These are phyloP conservation scores for Melanostoma mellinum DNA, from an alignment of 2,888 invertebrate species.

Conservation along the genomic window DNA sequence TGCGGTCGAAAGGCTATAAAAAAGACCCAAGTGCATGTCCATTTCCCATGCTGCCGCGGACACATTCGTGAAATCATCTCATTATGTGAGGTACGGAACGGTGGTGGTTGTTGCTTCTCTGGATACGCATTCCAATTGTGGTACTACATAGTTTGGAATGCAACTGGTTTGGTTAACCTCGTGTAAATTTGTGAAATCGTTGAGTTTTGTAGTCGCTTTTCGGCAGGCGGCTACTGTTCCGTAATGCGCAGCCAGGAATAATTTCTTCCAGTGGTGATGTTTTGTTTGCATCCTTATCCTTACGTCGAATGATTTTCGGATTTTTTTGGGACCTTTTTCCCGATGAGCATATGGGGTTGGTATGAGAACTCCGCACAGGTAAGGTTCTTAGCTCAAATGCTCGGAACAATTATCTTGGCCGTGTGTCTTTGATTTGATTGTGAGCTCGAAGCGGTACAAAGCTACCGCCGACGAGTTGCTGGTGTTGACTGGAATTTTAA, in stretches of 20 bases:
- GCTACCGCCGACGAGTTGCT: constrained; percentile 52
- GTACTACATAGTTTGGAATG: constrained; percentile 62
- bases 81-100: constrained; percentile 60
- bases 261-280: constrained; percentile 8
- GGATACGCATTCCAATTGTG: constrained; percentile 63
- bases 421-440: constrained; percentile 54
- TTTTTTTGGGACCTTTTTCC: constrained; percentile 16
- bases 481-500: constrained; percentile 73
- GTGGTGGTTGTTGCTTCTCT: constrained; percentile 52
- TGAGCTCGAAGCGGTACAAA: constrained; percentile 31
- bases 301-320: constrained; percentile 59
- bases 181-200: constrained; percentile 72
- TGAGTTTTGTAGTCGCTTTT: constrained; percentile 65
- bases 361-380: constrained; percentile 11
- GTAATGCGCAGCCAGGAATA: constrained; percentile 40
- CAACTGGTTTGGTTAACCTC: constrained; percentile 70
- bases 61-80: constrained; percentile 70
- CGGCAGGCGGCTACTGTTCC: constrained; percentile 63
- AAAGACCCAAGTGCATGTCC: constrained; percentile 42
- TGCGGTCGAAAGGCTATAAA: constrained; percentile 52
- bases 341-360: constrained; percentile 31
- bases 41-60: constrained; percentile 67
- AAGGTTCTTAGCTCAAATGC: constrained; percentile 58
- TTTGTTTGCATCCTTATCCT: constrained; percentile 37
- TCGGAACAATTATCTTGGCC: constrained; percentile 61